A percentile compares a stretch with the other conserved stretches of the same genome.
Conservation (phyloP, 1,140 invertebrate genomes). For the Coelopa frigida region DNA sequence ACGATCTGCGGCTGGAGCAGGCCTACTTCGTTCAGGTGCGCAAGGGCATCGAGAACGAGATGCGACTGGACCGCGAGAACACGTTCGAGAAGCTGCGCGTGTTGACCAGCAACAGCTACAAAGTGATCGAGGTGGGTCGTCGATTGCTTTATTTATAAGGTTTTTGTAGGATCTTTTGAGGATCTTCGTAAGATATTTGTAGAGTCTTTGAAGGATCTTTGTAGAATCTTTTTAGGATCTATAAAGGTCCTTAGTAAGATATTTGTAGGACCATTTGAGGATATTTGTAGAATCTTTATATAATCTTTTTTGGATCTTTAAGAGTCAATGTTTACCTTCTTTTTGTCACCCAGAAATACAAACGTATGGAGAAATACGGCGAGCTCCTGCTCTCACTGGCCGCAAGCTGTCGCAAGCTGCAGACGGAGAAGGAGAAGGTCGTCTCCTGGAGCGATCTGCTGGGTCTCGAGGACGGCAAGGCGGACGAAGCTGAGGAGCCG, state of each 20-base stretch:
- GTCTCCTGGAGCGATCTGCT: slow-evolving; percentile 13
- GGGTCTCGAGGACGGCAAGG: no score
- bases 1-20: slow-evolving; percentile 29
- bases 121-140: slow-evolving; percentile 24
- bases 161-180: neutral
- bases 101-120: slow-evolving; percentile 28
- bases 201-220: no score
- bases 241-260: no score
- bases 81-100: slow-evolving; percentile 31
- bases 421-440: slow-evolving; percentile 36
- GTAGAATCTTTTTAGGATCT: no score
- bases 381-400: slow-evolving; percentile 32
- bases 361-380: slow-evolving; percentile 32
- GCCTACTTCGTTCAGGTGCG: slow-evolving; percentile 31
- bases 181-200: neutral
- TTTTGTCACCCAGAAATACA: slow-evolving; percentile 21
- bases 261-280: no score
- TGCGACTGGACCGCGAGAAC: slow-evolving; percentile 22
- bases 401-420: slow-evolving; percentile 37
- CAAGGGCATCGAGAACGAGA: slow-evolving; percentile 28
- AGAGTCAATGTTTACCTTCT: no score
- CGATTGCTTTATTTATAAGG: neutral
- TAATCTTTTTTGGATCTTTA: no score
- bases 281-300: no score
- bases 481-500: slow-evolving; percentile 22